These are phyloP conservation scores for Thamnaconus septentrionalis DNA, from an alignment of 2,113 vertebrate species.

Conservation along the genomic window DNA sequence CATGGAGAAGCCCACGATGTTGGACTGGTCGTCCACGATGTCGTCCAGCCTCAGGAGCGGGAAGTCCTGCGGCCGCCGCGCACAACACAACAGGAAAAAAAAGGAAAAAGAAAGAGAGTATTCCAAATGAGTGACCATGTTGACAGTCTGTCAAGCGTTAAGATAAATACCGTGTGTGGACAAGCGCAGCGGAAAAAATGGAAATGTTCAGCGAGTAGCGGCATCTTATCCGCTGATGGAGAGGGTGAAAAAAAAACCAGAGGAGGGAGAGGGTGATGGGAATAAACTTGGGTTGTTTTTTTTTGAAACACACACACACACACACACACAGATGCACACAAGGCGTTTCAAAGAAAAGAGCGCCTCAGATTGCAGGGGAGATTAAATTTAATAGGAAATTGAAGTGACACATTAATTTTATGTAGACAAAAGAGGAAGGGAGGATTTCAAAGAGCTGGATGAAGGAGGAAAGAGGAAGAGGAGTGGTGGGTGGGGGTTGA, in stretches of 20 bases:
- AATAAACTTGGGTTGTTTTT: slow-evolving; percentile 31
- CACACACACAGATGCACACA: slow-evolving; percentile 30
- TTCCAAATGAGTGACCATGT: slow-evolving; percentile 3
- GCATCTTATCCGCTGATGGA: slow-evolving; percentile 49
- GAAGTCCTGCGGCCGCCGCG: slow-evolving; percentile 79
- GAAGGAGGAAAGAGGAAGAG: slow-evolving; percentile 40
- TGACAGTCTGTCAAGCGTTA: slow-evolving; percentile 38
- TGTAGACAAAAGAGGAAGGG: slow-evolving; percentile 26
- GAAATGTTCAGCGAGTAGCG: slow-evolving; percentile 22
- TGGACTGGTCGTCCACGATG: slow-evolving; percentile 87
- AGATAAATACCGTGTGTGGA: slow-evolving; percentile 24
- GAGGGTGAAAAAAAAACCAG: slow-evolving; percentile 29
- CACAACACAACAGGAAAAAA: neutral
- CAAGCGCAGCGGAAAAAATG: slow-evolving; percentile 33
- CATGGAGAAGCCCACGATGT: slow-evolving; percentile 92
- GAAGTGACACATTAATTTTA: slow-evolving; percentile 62
- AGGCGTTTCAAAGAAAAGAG: slow-evolving; percentile 32
- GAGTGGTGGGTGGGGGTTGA: slow-evolving; percentile 29
- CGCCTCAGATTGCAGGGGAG: slow-evolving; percentile 27
- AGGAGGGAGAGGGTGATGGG: slow-evolving; percentile 38
- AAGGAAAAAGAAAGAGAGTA: neutral
- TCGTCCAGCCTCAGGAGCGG: slow-evolving; percentile 87
- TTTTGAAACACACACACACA: no score
- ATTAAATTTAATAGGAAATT: slow-evolving; percentile 15
- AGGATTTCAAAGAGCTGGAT: slow-evolving; percentile 55